A percentile compares a stretch with the other conserved stretches of the same genome.
Conservation (phyloP, 2,113 vertebrate genomes). For the Nothobranchius kuhntae region DNA sequence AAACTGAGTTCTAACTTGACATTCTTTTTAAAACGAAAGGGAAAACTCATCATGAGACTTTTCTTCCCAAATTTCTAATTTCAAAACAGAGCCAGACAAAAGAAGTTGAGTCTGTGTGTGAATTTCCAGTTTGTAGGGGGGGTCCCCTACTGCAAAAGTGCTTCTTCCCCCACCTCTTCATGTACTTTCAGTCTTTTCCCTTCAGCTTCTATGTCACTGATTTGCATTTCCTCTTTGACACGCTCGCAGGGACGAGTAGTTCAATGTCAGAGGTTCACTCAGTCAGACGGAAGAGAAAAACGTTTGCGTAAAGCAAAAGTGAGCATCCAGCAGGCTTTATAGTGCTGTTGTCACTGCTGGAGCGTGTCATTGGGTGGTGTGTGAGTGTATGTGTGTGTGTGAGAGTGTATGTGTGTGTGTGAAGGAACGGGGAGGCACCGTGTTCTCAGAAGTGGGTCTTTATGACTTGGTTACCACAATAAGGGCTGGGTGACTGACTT, state of each 20-base stretch:
- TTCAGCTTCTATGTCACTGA: conserved; percentile 20
- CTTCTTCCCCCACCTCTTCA: conserved; percentile 70
- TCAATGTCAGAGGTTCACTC: neutral
- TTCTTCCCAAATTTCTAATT: conserved; percentile 13
- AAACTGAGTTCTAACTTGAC: neutral
- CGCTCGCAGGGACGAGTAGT: conserved; percentile 17
- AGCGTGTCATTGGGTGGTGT: neutral
- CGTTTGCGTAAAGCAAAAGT: conserved; percentile 3
- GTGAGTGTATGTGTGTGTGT: neutral
- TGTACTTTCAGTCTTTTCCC: conserved; percentile 52
- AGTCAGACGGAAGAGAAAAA: neutral
- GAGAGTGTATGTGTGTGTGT: neutral
- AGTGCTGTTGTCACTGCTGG: neutral
- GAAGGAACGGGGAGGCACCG: conserved; percentile 50
- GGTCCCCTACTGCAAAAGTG: conserved; percentile 38
- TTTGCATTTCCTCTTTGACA: conserved; percentile 22
- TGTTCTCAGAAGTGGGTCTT: conserved; percentile 39
- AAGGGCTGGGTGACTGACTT: conserved; percentile 19
- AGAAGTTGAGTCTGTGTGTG: conserved; percentile 14
- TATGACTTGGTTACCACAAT: conserved; percentile 53
- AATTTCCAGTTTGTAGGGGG: conserved; percentile 65
- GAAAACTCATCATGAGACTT: conserved; percentile 12
- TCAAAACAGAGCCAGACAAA: conserved; percentile 14
- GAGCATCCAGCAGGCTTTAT: neutral
- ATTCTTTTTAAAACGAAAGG: conserved; percentile 10